phyloP scores from a whole-genome alignment of 2,113 vertebrate species.

The Pygoscelis adeliae region DNA sequence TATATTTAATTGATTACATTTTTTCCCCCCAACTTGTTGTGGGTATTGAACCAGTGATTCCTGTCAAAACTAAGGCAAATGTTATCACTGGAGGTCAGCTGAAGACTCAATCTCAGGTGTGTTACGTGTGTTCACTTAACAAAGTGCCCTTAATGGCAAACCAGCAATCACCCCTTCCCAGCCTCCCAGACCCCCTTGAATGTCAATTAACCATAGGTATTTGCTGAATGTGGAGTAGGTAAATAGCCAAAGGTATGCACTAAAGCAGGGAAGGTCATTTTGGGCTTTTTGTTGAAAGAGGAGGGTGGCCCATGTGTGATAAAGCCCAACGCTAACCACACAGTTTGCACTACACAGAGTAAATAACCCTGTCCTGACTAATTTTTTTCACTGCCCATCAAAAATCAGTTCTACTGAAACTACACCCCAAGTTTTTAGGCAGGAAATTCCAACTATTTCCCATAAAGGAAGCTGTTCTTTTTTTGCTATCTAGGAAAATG shows the following conservation, averaged over 20 bases:
- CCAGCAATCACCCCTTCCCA: not conserved
- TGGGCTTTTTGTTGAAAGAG: not conserved
- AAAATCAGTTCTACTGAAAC: not conserved
- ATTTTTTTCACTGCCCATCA: not conserved
- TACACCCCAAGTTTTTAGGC: not conserved
- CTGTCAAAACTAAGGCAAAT: not conserved
- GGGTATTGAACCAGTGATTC: not conserved
- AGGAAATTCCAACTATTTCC: not conserved
- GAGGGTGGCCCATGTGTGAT: not conserved
- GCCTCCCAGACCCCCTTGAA: not conserved
- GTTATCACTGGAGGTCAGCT: not conserved
- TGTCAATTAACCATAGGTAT: not conserved
- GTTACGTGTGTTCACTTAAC: not conserved
- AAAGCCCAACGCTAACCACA: not conserved
- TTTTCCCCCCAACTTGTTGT: not conserved
- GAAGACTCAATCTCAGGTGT: not conserved
- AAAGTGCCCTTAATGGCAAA: not conserved
- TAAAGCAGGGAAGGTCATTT: not conserved
- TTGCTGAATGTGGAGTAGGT: not conserved
- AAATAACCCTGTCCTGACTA: not conserved
- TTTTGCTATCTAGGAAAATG: not conserved
- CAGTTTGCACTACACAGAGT: not conserved
- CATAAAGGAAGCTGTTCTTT: not conserved
- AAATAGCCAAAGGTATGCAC: not conserved
- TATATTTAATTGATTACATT: not conserved